Evolutionary conservation across 2,113 vertebrate genomes (phyloP).

Genomic region (Burhinus bistriatus): DNA sequence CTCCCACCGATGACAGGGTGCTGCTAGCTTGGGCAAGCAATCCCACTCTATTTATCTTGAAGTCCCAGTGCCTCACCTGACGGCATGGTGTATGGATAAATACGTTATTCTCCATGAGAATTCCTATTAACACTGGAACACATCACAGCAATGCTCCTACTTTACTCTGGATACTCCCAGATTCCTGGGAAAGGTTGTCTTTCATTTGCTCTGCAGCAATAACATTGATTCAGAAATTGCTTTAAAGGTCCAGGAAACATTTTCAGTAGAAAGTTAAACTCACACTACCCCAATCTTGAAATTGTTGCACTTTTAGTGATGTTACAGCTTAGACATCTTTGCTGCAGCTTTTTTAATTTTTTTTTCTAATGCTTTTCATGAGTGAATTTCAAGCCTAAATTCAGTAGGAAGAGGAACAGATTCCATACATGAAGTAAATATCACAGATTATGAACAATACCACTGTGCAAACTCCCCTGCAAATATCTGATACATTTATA

Average conservation of each 20-base stretch:
- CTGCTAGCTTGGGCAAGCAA: neutral
- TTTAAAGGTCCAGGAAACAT: neutral
- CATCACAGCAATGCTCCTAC: neutral
- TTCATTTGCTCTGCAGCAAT: neutral
- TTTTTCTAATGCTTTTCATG: neutral
- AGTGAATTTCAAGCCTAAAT: neutral
- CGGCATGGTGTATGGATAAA: accelerated
- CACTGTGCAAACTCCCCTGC: neutral
- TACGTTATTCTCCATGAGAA: neutral
- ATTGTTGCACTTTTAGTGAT: neutral
- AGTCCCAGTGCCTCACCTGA: neutral
- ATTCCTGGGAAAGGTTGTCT: neutral
- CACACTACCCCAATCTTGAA: neutral
- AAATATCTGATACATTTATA: neutral
- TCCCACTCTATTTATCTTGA: neutral
- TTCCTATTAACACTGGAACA: neutral
- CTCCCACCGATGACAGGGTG: neutral
- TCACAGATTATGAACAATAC: neutral
- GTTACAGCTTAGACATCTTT: neutral
- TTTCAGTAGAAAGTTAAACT: neutral
- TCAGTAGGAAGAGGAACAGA: neutral
- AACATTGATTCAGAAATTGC: neutral
- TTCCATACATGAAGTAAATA: neutral
- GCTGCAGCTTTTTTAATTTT: neutral
- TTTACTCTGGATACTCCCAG: neutral